Percentiles rank a stretch among this genome's conserved stretches.
phyloP scores from a whole-genome alignment of 2,888 invertebrate genomes.

The Cylloceria caligata region DNA sequence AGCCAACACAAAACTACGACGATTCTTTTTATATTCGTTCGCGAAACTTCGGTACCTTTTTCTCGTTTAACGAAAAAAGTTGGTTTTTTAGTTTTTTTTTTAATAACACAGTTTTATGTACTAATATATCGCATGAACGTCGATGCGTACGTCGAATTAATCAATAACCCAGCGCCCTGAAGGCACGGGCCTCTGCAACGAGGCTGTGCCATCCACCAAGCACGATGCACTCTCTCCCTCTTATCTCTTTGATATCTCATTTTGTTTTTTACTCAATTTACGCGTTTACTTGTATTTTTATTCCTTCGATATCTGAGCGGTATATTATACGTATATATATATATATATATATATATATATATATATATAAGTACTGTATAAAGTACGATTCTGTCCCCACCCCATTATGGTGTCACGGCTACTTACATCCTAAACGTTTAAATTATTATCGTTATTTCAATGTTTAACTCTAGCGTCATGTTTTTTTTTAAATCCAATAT shows the following conservation, averaged over 20 bases:
- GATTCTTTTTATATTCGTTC: slow-evolving; percentile 41
- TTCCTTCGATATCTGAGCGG: slow-evolving; percentile 68
- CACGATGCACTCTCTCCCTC: slow-evolving; percentile 41
- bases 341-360: slow-evolving; percentile 62
- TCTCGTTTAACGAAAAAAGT: slow-evolving; percentile 54
- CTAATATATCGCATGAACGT: slow-evolving; percentile 54
- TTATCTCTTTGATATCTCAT: slow-evolving; percentile 23
- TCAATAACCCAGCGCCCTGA: slow-evolving; percentile 64
- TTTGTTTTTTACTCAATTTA: slow-evolving; percentile 22
- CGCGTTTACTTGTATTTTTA: slow-evolving; percentile 26
- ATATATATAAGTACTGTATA: slow-evolving; percentile 66
- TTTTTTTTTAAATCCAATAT: slow-evolving; percentile 60
- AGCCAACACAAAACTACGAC: slow-evolving; percentile 23
- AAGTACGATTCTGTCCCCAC: slow-evolving; percentile 62
- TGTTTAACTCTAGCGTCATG: slow-evolving; percentile 63
- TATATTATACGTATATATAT: slow-evolving; percentile 62
- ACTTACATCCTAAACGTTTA: slow-evolving; percentile 68
- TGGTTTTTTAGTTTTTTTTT: slow-evolving; percentile 44
- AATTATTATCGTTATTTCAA: slow-evolving; percentile 69
- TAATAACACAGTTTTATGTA: slow-evolving; percentile 64
- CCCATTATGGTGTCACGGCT: slow-evolving; percentile 68
- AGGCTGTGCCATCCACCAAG: slow-evolving; percentile 57
- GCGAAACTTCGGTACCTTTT: slow-evolving; percentile 52
- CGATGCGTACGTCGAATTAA: slow-evolving; percentile 53
- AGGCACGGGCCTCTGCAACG: slow-evolving; percentile 60